Conservation (phyloP, 2,113 vertebrate genomes). For the Cromileptes altivelis region DNA sequence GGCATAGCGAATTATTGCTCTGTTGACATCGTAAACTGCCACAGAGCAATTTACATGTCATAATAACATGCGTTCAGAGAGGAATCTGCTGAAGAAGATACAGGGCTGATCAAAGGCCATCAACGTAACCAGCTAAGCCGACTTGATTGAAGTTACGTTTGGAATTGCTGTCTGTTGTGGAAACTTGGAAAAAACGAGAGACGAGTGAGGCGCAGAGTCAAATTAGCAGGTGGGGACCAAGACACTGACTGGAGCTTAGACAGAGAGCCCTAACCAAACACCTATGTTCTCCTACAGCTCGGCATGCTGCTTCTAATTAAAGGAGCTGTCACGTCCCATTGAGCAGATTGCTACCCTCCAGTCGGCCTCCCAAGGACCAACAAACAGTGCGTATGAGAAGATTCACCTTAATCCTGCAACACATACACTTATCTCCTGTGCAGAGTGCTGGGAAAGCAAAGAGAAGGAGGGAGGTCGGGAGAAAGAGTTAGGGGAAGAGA, state of each 20-base stretch:
- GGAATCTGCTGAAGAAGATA: constrained; percentile 31
- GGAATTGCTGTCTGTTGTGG: neutral
- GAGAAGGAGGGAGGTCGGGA: neutral
- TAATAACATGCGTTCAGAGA: constrained; percentile 10
- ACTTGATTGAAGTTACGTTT: constrained; percentile 24
- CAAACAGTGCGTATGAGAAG: constrained; percentile 29
- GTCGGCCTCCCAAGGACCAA: constrained; percentile 6
- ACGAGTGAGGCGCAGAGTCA: constrained; percentile 20
- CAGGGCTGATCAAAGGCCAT: constrained; percentile 33
- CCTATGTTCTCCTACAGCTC: constrained; percentile 40
- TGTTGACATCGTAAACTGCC: constrained; percentile 33
- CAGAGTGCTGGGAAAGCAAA: constrained; percentile 32
- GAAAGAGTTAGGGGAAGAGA: neutral
- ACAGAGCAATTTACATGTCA: constrained; percentile 41
- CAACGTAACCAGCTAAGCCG: constrained; percentile 8
- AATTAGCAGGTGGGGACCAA: constrained; percentile 16
- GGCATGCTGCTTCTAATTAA: constrained; percentile 56
- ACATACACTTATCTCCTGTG: constrained; percentile 37
- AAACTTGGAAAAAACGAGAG: constrained; percentile 43
- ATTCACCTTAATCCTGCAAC: constrained; percentile 57
- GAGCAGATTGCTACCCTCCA: constrained; percentile 47
- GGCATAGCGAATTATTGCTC: constrained; percentile 8
- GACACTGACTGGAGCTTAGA: constrained; percentile 22
- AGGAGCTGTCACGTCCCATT: constrained; percentile 57
- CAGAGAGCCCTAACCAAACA: constrained; percentile 34